A percentile compares a stretch with the other conserved stretches of the same genome.
phyloP scores from a whole-genome alignment of 2,113 vertebrate species.

The Grammomys surdaster region DNA sequence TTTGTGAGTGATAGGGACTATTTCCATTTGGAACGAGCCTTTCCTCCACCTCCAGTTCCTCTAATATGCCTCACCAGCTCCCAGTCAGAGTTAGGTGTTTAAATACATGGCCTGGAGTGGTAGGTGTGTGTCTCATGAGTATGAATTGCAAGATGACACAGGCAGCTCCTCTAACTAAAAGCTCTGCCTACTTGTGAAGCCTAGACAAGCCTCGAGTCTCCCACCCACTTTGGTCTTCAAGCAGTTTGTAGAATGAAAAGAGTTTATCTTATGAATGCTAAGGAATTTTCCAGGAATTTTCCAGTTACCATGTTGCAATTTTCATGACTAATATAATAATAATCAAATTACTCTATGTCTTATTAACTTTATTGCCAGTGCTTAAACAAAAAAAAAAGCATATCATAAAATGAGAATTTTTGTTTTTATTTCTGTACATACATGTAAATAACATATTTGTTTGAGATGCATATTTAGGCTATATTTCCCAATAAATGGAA shows the following conservation, averaged over 20 bases:
- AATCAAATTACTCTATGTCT: constrained; percentile 19
- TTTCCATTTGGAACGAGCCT: neutral
- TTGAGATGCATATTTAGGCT: constrained; percentile 45
- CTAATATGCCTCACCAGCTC: neutral
- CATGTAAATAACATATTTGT: constrained; percentile 5
- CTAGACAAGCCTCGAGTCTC: neutral
- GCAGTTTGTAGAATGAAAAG: constrained; percentile 34
- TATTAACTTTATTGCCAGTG: neutral
- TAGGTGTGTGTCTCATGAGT: neutral
- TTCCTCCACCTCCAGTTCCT: neutral
- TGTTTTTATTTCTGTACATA: neutral
- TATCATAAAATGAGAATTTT: neutral
- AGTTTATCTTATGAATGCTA: constrained; percentile 26
- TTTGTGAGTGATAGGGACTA: neutral
- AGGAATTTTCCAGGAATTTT: constrained; percentile 50
- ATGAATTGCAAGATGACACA: neutral
- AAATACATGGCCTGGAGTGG: neutral
- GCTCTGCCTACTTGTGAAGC: neutral
- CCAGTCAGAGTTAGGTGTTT: neutral
- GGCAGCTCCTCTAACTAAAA: neutral
- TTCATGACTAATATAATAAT: constrained; percentile 41
- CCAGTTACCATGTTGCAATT: constrained; percentile 21
- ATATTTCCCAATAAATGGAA: constrained; percentile 38
- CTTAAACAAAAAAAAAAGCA: neutral
- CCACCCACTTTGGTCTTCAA: neutral